Conservation (phyloP, 2,797 vertebrate species). For the Nyctibius grandis region DNA sequence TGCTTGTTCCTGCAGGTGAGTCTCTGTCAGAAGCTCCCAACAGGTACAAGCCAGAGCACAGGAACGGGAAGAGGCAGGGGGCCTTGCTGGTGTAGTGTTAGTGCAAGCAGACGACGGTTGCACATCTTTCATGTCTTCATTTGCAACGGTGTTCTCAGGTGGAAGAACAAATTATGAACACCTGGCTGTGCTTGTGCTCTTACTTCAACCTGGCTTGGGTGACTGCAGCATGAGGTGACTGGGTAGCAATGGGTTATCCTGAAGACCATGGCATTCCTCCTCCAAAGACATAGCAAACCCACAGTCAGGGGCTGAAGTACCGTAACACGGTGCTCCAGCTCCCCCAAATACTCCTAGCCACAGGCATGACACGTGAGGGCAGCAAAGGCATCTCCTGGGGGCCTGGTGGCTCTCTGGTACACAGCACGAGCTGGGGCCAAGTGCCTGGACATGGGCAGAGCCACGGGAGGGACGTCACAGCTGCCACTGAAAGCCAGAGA, state of each 20-base stretch:
- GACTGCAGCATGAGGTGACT: not conserved
- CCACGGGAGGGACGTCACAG: not conserved
- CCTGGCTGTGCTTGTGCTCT: not conserved
- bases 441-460: not conserved
- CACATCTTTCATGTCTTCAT: not conserved
- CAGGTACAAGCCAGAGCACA: fast-evolving
- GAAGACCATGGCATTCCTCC: not conserved
- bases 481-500: not conserved
- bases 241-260: not conserved
- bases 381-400: not conserved
- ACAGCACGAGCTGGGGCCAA: fast-evolving
- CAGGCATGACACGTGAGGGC: fast-evolving
- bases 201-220: not conserved
- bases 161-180: not conserved
- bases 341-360: not conserved
- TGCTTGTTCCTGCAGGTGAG: not conserved
- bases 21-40: not conserved
- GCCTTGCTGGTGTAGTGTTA: not conserved
- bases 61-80: not conserved
- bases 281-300: not conserved
- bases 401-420: not conserved
- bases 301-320: not conserved
- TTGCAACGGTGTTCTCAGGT: not conserved
- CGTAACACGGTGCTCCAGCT: not conserved
- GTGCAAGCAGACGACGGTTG: fast-evolving